Evolutionary conservation across 1,140 invertebrate genomes (phyloP).

Genomic region (Piezodorus guildinii): DNA sequence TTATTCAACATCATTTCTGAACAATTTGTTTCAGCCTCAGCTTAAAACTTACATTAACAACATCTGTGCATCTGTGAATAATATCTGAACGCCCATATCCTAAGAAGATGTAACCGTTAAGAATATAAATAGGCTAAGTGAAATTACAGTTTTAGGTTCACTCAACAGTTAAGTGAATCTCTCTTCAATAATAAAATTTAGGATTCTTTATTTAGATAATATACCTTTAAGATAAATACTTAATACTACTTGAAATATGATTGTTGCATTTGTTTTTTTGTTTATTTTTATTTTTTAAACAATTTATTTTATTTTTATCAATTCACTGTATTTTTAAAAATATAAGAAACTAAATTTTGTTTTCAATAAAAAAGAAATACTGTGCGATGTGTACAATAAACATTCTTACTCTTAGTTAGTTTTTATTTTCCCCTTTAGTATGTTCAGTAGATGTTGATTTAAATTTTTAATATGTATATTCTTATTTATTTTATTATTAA

Average conservation of each 20-base stretch:
- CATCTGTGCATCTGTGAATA: conserved; percentile 9
- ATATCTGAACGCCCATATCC: neutral
- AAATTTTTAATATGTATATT: too few relatives aligned
- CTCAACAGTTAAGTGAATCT: conserved; percentile 4
- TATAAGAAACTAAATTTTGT: neutral
- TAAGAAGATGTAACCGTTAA: neutral
- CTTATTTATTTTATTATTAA: too few relatives aligned
- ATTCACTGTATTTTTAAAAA: neutral
- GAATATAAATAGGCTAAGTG: neutral
- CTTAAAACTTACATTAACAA: conserved; percentile 4
- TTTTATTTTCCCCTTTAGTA: neutral
- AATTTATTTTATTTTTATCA: neutral
- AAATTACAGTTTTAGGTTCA: neutral
- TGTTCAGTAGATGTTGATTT: too few relatives aligned
- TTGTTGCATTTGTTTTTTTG: conserved; percentile 3
- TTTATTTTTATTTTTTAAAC: conserved; percentile 1
- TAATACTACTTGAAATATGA: neutral
- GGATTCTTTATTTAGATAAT: conserved; percentile 8
- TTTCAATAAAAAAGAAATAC: neutral
- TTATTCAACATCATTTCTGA: conserved; percentile 1
- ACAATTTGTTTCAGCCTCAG: conserved; percentile 11
- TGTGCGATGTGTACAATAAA: conserved; percentile 14
- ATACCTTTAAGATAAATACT: neutral
- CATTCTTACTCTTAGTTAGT: conserved; percentile 2
- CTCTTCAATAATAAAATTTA: neutral